Base-by-base conservation (phyloP, 2,888 invertebrate species). In the Hypena proboscidalis region DNA sequence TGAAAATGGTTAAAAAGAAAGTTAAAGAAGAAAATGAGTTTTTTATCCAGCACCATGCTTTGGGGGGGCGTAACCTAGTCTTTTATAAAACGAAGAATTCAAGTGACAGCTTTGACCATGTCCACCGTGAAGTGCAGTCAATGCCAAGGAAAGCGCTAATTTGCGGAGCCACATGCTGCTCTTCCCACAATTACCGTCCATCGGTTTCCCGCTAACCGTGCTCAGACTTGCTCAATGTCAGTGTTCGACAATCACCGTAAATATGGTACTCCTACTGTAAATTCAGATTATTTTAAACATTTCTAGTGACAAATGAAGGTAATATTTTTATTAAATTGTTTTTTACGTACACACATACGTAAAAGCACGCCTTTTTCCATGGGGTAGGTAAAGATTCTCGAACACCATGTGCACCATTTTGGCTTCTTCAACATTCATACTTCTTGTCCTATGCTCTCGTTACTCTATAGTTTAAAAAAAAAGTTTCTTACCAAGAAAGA, bases 181-280 rank as follows among this genome's bases (percentile, higher is more conserved):
- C 44, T 69, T 77, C 77, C 42, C 77, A 77, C 62, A 33, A 51
- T 62, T 62, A 58, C 13, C 11, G 33, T 61, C 58, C 27, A 30
- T 31, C 33, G 23, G 48, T 39, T 45, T 58, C 22, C 49, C 55
- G 35, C 48, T 56, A 60, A 66, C 61, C 3, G 15, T 20, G 9
- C 11, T 14, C 38, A 42, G 45, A 42, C 46, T 32, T 39, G 46
- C 29, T 52, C 54, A 40, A 40, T 54, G 48, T 7, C 42, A 33
- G 48, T 47, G 7, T 6, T 10, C 25, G 27, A 17, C 43, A 34
- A 36, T 30, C 32, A 36, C 54, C 17, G 43, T 17, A 39, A 49
- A 32, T 8, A 54, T 54, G 61, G 35, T 39, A 43, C 36, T 33
- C 23, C 49, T 17, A 46, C 41, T 14, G 27, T 19, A 27, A 48